Conservation (phyloP, 2,888 invertebrate species). For the Melikaiella ostensackeni region DNA sequence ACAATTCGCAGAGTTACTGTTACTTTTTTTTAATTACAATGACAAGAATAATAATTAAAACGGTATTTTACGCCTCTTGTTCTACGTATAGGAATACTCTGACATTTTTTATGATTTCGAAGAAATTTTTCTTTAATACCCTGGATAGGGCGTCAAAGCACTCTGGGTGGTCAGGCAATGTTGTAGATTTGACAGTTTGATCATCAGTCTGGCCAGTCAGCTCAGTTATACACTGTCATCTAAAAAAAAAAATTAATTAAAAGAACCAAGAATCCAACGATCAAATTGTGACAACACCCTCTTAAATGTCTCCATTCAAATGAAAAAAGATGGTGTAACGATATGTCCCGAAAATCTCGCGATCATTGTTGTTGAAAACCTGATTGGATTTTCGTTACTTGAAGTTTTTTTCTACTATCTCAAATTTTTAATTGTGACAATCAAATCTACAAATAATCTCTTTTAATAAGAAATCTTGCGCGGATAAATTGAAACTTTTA, state of each 20-base stretch:
- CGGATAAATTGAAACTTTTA: no score
- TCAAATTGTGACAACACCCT: no score
- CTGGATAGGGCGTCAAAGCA: constrained; percentile 40
- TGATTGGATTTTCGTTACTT: no score
- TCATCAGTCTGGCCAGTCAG: constrained; percentile 25
- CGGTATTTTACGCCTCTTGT: constrained; percentile 1
- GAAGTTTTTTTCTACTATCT: no score
- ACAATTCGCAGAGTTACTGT: not conserved
- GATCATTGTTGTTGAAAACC: no score
- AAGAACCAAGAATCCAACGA: no score
- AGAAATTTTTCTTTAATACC: constrained; percentile 47
- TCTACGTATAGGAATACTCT: constrained; percentile 40
- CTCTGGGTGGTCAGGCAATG: constrained; percentile 38
- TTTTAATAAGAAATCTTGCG: no score
- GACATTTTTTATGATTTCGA: constrained; percentile 49
- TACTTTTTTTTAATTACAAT: constrained; percentile 4
- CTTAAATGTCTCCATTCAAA: no score
- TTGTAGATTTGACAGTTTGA: constrained; percentile 28
- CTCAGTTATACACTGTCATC: constrained; percentile 59
- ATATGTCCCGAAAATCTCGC: no score
- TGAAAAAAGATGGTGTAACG: no score
- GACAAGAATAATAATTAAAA: constrained; percentile 3
- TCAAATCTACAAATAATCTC: no score
- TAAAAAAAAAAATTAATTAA: constrained; percentile 55
- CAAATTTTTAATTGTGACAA: no score